Evolutionary conservation across 2,888 invertebrate genomes (phyloP).

Genomic region (Drymonia ruficornis): DNA sequence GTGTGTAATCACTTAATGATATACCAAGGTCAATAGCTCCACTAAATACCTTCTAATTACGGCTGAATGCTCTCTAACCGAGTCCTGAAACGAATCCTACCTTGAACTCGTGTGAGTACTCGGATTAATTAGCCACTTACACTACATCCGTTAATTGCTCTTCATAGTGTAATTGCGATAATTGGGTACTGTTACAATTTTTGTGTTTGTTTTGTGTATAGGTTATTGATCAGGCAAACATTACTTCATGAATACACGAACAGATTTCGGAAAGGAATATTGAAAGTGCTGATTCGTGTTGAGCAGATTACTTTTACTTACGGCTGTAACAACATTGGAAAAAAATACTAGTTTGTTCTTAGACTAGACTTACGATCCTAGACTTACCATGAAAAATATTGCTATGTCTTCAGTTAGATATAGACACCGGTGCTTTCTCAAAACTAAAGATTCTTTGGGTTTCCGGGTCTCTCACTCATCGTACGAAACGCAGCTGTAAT

Average conservation of each 20-base stretch:
- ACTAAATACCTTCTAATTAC: conserved; percentile 21
- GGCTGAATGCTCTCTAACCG: conserved; percentile 17
- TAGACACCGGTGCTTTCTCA: no score
- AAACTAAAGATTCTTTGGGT: no score
- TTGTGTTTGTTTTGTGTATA: not conserved
- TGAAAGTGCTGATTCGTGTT: no score
- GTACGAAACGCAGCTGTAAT: no score
- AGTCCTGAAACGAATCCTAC: conserved; percentile 4
- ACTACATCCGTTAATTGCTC: conserved; percentile 24
- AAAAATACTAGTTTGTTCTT: no score
- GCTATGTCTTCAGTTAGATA: no score
- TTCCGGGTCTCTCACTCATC: no score
- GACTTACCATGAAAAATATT: no score
- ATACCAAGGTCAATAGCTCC: not conserved
- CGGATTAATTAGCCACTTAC: conserved; percentile 28
- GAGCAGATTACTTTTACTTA: no score
- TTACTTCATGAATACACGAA: not conserved
- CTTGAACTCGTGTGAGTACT: conserved; percentile 11
- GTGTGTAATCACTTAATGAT: not conserved
- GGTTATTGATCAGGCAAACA: not conserved
- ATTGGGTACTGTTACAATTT: conserved; percentile 7
- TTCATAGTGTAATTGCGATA: conserved; percentile 19
- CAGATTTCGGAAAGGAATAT: no score
- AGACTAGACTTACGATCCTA: no score
- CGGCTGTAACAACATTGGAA: no score